phyloP scores from a whole-genome alignment of 1,140 invertebrate species.

The Drosophila bocqueti region DNA sequence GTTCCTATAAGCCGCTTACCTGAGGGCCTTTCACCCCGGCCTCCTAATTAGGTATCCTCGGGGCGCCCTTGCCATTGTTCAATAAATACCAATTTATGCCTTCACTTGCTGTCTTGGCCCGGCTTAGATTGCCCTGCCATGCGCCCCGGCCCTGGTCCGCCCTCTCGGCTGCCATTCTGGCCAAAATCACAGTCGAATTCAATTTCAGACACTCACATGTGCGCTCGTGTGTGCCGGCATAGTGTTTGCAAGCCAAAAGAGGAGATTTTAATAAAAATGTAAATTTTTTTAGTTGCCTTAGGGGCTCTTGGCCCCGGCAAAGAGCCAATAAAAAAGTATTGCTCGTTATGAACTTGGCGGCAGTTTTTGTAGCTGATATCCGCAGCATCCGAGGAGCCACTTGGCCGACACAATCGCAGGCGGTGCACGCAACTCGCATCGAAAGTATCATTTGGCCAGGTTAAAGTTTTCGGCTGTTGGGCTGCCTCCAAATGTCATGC shows the following conservation, averaged over 20 bases:
- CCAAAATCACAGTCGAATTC: constrained; percentile 65
- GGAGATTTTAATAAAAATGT: constrained; percentile 80
- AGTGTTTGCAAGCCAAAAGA: constrained; percentile 54
- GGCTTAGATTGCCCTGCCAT: constrained; percentile 19
- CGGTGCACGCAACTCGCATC: constrained; percentile 49
- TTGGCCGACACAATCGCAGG: constrained; percentile 18
- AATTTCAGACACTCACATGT: constrained; percentile 46
- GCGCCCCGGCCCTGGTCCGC: neutral
- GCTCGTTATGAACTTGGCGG: constrained; percentile 76
- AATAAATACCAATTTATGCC: constrained; percentile 60
- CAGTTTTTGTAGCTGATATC: constrained; percentile 52
- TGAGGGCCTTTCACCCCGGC: constrained; percentile 6
- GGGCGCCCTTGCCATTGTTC: constrained; percentile 37
- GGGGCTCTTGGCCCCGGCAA: constrained; percentile 63
- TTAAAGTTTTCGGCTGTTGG: constrained; percentile 47
- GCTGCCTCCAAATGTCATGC: constrained; percentile 44
- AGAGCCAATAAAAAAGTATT: constrained; percentile 78
- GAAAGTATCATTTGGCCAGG: constrained; percentile 56
- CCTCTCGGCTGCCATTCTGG: constrained; percentile 4
- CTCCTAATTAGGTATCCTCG: constrained; percentile 48
- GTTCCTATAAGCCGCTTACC: constrained; percentile 38
- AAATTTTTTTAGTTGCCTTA: constrained; percentile 73
- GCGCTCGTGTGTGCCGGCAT: constrained; percentile 10
- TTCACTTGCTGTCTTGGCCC: constrained; percentile 23
- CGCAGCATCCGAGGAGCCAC: constrained; percentile 11